Conservation (phyloP, 1,140 invertebrate genomes). For the Armadillidium nasatum region DNA sequence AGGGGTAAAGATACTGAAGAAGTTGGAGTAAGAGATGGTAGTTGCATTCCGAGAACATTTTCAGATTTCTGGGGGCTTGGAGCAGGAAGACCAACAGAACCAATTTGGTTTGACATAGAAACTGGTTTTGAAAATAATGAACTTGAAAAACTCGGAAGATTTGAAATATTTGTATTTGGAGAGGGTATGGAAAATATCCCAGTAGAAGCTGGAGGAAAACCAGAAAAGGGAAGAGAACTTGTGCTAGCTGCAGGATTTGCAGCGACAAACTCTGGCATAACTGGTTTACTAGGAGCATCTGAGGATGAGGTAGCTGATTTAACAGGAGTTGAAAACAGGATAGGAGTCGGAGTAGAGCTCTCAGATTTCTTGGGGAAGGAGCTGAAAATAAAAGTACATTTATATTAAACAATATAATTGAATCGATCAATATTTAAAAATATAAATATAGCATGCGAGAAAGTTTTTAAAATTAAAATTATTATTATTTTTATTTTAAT, state of each 20-base stretch:
- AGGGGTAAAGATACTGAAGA: too few relatives aligned
- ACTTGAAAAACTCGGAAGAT: not conserved
- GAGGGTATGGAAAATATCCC: not conserved
- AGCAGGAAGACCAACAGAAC: not conserved
- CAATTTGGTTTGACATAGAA: conserved; percentile 1
- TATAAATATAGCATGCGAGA: too few relatives aligned
- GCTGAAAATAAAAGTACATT: not conserved
- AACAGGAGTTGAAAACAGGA: not conserved
- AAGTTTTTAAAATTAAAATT: too few relatives aligned
- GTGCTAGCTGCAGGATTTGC: not conserved
- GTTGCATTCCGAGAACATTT: too few relatives aligned
- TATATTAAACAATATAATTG: not conserved
- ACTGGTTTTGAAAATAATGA: not conserved
- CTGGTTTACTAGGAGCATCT: not conserved
- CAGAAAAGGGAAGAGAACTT: not conserved
- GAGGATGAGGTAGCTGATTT: not conserved
- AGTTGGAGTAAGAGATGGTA: too few relatives aligned
- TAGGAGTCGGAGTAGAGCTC: not conserved
- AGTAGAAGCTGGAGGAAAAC: not conserved
- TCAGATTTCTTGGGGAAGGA: not conserved
- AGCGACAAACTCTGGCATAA: not conserved
- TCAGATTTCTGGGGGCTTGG: not conserved
- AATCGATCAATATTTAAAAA: too few relatives aligned
- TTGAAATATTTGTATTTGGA: not conserved
- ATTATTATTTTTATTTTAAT: too few relatives aligned